phyloP scores from a whole-genome alignment of 2,888 invertebrate species.

The Hirtodrosophila alboralis region DNA sequence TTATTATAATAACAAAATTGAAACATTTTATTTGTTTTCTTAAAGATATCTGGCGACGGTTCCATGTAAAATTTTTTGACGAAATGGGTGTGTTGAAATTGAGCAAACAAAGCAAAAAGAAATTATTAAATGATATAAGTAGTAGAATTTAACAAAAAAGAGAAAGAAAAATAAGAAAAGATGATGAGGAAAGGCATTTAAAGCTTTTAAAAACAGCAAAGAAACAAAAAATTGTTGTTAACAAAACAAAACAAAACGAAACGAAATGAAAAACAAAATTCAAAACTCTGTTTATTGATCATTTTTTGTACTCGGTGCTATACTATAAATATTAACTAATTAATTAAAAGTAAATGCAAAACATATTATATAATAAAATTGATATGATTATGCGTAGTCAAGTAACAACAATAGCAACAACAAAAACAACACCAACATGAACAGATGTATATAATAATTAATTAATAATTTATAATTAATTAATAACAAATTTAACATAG shows the following conservation, averaged over 20 bases:
- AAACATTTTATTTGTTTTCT: slow-evolving; percentile 5
- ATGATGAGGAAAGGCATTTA: slow-evolving; percentile 44
- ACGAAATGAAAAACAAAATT: slow-evolving; percentile 51
- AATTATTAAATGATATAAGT: slow-evolving; percentile 78
- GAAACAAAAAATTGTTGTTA: slow-evolving; percentile 44
- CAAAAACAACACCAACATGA: slow-evolving; percentile 18
- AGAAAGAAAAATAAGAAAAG: slow-evolving; percentile 31
- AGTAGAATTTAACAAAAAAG: slow-evolving; percentile 62
- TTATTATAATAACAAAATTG: neutral
- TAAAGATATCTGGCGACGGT: slow-evolving; percentile 81
- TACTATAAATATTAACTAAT: slow-evolving; percentile 81
- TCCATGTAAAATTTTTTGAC: slow-evolving; percentile 71
- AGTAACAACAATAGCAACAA: slow-evolving; percentile 39
- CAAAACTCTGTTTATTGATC: slow-evolving; percentile 73
- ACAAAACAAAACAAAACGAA: slow-evolving; percentile 19
- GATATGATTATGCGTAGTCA: slow-evolving; percentile 69
- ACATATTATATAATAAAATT: slow-evolving; percentile 58
- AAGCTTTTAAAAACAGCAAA: slow-evolving; percentile 19
- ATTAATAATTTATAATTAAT: slow-evolving; percentile 40
- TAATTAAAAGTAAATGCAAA: slow-evolving; percentile 56
- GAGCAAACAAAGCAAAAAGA: slow-evolving; percentile 50
- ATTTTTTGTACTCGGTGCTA: slow-evolving; percentile 84
- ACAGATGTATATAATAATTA: slow-evolving; percentile 55
- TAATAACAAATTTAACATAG: slow-evolving; percentile 32
- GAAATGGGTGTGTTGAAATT: slow-evolving; percentile 23